Evolutionary conservation across 2,797 vertebrate genomes (phyloP), one percentile per base, ranked within the genome.

Genomic region (Lacerta agilis): DNA sequence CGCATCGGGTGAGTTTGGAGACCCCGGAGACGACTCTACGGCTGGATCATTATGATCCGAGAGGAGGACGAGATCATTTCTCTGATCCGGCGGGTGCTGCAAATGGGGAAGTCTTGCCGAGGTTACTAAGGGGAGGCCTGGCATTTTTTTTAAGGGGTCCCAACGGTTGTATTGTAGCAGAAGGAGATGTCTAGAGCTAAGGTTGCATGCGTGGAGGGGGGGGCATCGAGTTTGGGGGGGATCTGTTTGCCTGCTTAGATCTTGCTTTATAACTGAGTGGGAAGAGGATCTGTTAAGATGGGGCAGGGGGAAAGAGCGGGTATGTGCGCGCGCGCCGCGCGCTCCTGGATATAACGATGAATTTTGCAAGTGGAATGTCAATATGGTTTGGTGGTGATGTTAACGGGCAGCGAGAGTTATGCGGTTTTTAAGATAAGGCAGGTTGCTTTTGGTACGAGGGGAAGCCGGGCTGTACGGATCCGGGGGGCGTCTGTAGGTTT

Each of bases 1-100:
- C 97, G 98, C 93, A 97, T 99, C 71, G 98, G 98, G 98, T 99
- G 91, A 98, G 98, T 55, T 64, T 5, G 75, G 0, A 1, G 25
- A 1, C 15, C 15, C 75, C 9, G n/a, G 67, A 23, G 69, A 41
- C 33, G 38, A 2, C 17, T 55, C 38, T 33, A 76, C 2, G 43
- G 27, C 25, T 11, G 49, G 36, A 10, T 13, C 49, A 8, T 25
- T 38, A 76, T 25, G 3, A 23, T 25, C 20, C 27, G 66, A 69
- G 66, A 69, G 23, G 64, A 45, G 2, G 73, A 25, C 1, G 8
- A 33, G 33, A 25, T 11, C 36, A 18, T 43, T 2, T 71, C 25
- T 43, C 3, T 45, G n/a, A 33, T 49, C 43, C 27, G 17, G 3
- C 27, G 25, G 64, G 25, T 25, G 25, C 27, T 64, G 79, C 27